These are phyloP conservation scores for Harpagifer antarcticus DNA, from an alignment of 2,797 vertebrate species.

Conservation along the genomic window DNA sequence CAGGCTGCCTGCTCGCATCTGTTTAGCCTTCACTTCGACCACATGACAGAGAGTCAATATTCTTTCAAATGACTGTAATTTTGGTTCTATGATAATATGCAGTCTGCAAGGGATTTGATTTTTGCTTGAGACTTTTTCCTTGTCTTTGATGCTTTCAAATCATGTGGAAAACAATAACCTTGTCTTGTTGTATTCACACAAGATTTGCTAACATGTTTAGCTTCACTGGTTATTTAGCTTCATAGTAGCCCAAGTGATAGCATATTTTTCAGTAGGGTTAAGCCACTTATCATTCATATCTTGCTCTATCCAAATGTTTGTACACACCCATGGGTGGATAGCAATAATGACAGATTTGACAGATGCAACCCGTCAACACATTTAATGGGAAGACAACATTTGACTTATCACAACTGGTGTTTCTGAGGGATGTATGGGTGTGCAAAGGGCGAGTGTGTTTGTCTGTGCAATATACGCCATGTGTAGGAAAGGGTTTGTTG, in stretches of 20 bases:
- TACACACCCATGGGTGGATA: slow-evolving; percentile 8
- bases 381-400: slow-evolving; percentile 38
- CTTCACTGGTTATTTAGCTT: not conserved
- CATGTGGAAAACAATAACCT: slow-evolving; percentile 37
- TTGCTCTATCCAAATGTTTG: slow-evolving; percentile 7
- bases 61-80: slow-evolving; percentile 49
- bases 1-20: slow-evolving; percentile 49
- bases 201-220: not conserved
- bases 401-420: slow-evolving; percentile 17
- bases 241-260: not conserved
- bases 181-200: not conserved
- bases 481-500: slow-evolving; percentile 27
- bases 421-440: not conserved
- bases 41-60: slow-evolving; percentile 56
- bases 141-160: slow-evolving; percentile 30
- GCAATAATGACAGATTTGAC: slow-evolving; percentile 8
- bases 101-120: slow-evolving; percentile 22
- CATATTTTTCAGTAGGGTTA: not conserved
- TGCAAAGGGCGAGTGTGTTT: not conserved
- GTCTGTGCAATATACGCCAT: slow-evolving; percentile 20
- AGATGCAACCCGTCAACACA: slow-evolving; percentile 48
- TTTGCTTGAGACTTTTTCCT: slow-evolving; percentile 3
- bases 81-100: slow-evolving; percentile 37
- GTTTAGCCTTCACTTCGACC: slow-evolving; percentile 59
- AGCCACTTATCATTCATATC: slow-evolving; percentile 17